Evolutionary conservation across 2,113 vertebrate species (phyloP).

Genomic region (Myanophis thanlyinensis): DNA sequence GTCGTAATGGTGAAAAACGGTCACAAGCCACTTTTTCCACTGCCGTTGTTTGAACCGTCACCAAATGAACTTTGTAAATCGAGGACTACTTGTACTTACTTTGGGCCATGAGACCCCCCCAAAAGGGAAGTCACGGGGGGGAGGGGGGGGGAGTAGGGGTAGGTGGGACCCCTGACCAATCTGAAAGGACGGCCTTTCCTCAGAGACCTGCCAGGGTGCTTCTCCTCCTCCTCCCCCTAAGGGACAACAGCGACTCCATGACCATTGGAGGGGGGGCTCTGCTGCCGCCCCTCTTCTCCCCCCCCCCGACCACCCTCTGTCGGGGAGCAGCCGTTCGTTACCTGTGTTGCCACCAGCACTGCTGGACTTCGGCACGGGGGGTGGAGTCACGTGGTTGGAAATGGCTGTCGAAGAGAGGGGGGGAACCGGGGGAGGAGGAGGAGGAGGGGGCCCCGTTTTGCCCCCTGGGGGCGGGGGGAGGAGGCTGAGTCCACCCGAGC

Average conservation of each 20-base stretch:
- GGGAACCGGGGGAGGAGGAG: conserved; percentile 75
- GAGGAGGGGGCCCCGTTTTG: conserved; percentile 69
- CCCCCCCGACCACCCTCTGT: not conserved
- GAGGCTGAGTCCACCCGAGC: conserved; percentile 81
- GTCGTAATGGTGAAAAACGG: no score
- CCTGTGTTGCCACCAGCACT: conserved; percentile 72
- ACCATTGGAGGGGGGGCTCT: no score
- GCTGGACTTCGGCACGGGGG: conserved; percentile 70
- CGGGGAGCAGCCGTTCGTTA: conserved; percentile 46
- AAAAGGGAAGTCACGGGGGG: not conserved
- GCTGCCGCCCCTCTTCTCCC: accelerated
- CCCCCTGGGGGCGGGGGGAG: conserved; percentile 90
- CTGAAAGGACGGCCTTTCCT: not conserved
- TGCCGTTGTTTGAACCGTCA: not conserved
- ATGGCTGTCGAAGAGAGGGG: conserved; percentile 74
- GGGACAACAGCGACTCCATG: no score
- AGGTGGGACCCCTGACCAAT: not conserved
- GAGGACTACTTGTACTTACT: not conserved
- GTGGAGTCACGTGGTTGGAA: conserved; percentile 75
- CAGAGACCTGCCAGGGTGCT: no score
- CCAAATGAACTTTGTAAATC: not conserved
- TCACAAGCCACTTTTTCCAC: not conserved
- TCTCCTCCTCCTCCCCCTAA: no score
- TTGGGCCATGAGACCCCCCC: not conserved
- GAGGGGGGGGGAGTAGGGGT: no score